Conservation (phyloP, 1,140 invertebrate species). For the Drosophila kikkawai region DNA sequence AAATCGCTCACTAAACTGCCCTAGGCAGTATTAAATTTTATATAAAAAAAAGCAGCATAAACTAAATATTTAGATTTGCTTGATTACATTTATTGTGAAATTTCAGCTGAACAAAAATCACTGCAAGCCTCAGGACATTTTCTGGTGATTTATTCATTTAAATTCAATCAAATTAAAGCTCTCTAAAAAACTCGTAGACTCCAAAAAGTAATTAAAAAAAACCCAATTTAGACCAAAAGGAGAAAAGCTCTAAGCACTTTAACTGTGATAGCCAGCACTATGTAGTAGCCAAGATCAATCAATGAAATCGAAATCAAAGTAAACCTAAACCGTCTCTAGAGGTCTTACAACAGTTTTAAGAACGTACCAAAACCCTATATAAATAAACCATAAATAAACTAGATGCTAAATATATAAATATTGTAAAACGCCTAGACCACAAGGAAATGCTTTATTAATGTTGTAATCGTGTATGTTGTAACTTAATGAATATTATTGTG, state of each 20-base stretch:
- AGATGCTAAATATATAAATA: slow-evolving; percentile 28
- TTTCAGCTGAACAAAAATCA: too few species aligned
- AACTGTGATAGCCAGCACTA: slow-evolving; percentile 53
- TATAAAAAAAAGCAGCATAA: neutral
- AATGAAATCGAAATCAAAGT: slow-evolving; percentile 10
- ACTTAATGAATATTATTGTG: slow-evolving; percentile 44
- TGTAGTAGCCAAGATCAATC: slow-evolving; percentile 31
- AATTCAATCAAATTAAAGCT: neutral
- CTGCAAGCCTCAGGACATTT: slow-evolving; percentile 1
- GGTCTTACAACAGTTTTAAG: slow-evolving; percentile 4
- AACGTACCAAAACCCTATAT: slow-evolving; percentile 7
- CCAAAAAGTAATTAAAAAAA: neutral
- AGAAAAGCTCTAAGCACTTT: slow-evolving; percentile 45
- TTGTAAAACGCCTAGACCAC: slow-evolving; percentile 52
- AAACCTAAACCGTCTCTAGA: slow-evolving; percentile 19
- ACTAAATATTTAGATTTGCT: neutral
- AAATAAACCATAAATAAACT: neutral
- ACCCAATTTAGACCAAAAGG: slow-evolving; percentile 21
- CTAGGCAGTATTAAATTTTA: neutral
- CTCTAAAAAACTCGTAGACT: neutral
- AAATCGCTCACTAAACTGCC: slow-evolving; percentile 3
- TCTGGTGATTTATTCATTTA: neutral
- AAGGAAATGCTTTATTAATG: slow-evolving; percentile 58
- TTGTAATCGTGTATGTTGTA: slow-evolving; percentile 62
- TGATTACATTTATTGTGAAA: neutral